Percentiles rank a stretch among this genome's conserved stretches.
These are phyloP conservation scores for Chaetogeoica ovagalla DNA, from an alignment of 2,888 invertebrate species.

Conservation along the genomic window DNA sequence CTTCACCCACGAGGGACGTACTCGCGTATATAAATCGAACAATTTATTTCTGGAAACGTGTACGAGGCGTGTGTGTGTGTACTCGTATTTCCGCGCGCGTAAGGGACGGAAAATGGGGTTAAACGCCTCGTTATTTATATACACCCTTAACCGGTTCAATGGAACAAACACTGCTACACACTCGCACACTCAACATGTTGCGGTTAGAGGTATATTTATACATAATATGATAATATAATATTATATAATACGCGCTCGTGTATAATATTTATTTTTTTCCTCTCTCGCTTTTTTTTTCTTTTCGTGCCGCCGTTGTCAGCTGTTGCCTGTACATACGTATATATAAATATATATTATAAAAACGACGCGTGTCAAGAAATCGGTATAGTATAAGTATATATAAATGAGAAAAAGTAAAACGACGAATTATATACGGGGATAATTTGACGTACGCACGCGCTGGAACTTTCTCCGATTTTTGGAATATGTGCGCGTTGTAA, in stretches of 20 bases:
- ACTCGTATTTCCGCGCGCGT: not conserved
- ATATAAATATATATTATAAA: not conserved
- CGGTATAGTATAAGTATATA: too few species aligned
- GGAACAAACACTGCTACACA: constrained; percentile 16
- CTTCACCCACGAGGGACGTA: constrained; percentile 42
- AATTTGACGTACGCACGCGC: constrained; percentile 27
- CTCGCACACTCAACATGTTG: constrained; percentile 16
- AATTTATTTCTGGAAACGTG: constrained; percentile 47
- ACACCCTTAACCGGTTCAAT: constrained; percentile 49
- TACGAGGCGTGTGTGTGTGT: not conserved
- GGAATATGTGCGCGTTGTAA: not conserved
- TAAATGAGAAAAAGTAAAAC: constrained; percentile 29
- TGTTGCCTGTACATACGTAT: not conserved
- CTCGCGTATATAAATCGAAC: constrained; percentile 33
- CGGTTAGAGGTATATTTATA: constrained; percentile 23
- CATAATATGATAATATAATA: not conserved
- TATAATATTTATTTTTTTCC: constrained; percentile 6
- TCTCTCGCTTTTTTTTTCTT: not conserved
- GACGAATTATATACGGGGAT: constrained; percentile 8
- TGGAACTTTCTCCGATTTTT: not conserved
- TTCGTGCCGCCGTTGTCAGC: not conserved
- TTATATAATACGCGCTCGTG: not conserved
- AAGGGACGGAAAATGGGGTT: constrained; percentile 45
- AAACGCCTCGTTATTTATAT: constrained; percentile 51
- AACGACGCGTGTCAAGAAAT: too few species aligned